Conservation (phyloP, 2,797 vertebrate species). For the Clarias platycephalus region DNA sequence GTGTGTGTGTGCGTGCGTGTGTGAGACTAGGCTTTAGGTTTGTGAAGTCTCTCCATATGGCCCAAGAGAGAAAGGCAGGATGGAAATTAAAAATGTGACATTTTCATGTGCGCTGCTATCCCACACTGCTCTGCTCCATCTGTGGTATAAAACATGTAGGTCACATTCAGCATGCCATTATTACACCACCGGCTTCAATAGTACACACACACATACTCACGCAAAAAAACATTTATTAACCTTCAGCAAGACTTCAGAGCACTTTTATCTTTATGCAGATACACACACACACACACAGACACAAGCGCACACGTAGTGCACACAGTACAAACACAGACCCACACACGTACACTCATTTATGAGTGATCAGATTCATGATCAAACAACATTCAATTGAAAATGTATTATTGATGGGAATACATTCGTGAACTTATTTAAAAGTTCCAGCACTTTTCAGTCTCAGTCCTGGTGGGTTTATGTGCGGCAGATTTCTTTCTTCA, state of each 20-base stretch:
- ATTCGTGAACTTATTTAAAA: background rate
- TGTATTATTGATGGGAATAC: background rate
- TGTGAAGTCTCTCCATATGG: constrained; percentile 47
- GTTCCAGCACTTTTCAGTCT: background rate
- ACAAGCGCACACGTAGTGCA: background rate
- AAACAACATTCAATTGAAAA: background rate
- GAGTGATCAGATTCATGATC: no score
- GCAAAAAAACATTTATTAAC: constrained; percentile 34
- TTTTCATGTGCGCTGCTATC: constrained; percentile 42
- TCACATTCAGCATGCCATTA: constrained; percentile 44
- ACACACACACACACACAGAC: background rate
- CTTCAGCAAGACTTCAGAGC: constrained; percentile 25
- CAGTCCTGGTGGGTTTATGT: background rate
- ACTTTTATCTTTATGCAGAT: constrained; percentile 29
- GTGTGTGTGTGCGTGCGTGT: background rate
- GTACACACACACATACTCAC: constrained; percentile 2
- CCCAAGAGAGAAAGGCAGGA: constrained; percentile 45
- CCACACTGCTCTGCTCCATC: constrained; percentile 43
- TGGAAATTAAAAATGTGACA: constrained; percentile 55
- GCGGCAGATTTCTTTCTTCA: background rate
- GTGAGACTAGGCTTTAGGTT: constrained; percentile 1
- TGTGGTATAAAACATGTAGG: constrained; percentile 53
- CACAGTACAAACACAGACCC: background rate
- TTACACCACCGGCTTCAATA: constrained; percentile 33
- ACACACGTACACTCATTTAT: constrained; percentile 11